These are phyloP conservation scores for Epinotia demarniana DNA, from an alignment of 2,888 invertebrate species.

Conservation along the genomic window DNA sequence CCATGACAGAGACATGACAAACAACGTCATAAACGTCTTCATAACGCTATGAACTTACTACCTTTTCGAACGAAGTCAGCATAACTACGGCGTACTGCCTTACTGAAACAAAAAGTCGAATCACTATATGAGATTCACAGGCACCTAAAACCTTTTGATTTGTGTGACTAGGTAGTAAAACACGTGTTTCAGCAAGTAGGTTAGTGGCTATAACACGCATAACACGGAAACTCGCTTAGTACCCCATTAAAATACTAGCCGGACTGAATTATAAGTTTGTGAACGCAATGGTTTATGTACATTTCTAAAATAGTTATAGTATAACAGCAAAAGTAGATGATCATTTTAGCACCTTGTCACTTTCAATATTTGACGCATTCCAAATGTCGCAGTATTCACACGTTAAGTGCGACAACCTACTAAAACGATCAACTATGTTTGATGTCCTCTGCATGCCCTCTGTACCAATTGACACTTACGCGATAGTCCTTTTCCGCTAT, in stretches of 20 bases:
- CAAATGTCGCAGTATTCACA: too few species aligned
- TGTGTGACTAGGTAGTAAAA: slow-evolving; percentile 21
- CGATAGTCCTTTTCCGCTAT: too few species aligned
- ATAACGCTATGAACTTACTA: not conserved
- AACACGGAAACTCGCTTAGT: slow-evolving; percentile 34
- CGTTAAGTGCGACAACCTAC: too few species aligned
- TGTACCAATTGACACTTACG: too few species aligned
- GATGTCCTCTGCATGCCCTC: too few species aligned
- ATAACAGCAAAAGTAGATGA: too few species aligned
- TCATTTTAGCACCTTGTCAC: too few species aligned
- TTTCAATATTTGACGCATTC: too few species aligned
- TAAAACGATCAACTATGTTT: too few species aligned
- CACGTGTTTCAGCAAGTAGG: slow-evolving; percentile 24
- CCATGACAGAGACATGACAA: not conserved
- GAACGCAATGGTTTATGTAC: not conserved
- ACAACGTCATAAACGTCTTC: not conserved
- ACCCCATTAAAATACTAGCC: slow-evolving; percentile 20
- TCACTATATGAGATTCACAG: not conserved
- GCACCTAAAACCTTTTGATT: not conserved
- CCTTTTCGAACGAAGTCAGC: not conserved
- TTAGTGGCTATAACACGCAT: slow-evolving; percentile 31
- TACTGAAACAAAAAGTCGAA: not conserved
- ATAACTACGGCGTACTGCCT: not conserved
- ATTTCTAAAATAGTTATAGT: too few species aligned
- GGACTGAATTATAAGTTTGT: not conserved